Base-by-base conservation (phyloP, 2,113 vertebrate species). In the Erythrocercus mccallii region DNA sequence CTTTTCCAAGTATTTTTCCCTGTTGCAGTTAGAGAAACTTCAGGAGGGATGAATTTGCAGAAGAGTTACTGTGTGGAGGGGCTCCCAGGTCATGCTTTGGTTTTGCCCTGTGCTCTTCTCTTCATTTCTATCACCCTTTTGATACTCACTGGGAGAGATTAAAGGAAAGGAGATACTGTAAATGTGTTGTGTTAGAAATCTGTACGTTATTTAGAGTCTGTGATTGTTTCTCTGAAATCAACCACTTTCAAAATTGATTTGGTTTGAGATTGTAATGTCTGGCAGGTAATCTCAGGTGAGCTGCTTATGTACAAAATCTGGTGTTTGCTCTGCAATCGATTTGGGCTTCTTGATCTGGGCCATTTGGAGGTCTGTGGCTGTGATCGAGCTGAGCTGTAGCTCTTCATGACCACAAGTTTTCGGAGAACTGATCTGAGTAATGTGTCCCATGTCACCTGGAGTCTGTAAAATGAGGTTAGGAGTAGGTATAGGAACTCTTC, bases 1-100 rank as follows among this genome's bases (percentile, higher is more conserved):
- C 86, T 97, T 81, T 97, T 66, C 64, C 79, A 97, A 86, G 42
- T 95, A 86, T 92, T 96, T 88, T 95, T 74, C 84, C 54, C 82
- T 40, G n/a, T 72, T 88, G n/a, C 54, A 86, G 86, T 93, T 88
- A 94, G 71, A 82, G 54, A 82, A 88, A 68, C 47, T 88, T 85
- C 51, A 85, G 64, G 61, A 65, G 27, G 42, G 61, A 5, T 86
- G 85, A 56, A 83, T 86, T 90, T 90, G 72, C 61, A 96, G 77
- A 51, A 56, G 64, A 83, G 61, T 92, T 86, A 61, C 86, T 0
- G 0, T 66, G 50, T 51, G 38, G 62, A 62, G 50, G 45, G 44
- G 18, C 61, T 89, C 44, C 73, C 48, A 33, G 37, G 28, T 56
- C 64, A 33, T 69, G 40, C 37, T 37, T 51, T 69, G 74, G n/a